A percentile compares a stretch with the other conserved stretches of the same genome.
phyloP scores from a whole-genome alignment of 2,797 vertebrate species.

The Acipenser ruthenus region DNA sequence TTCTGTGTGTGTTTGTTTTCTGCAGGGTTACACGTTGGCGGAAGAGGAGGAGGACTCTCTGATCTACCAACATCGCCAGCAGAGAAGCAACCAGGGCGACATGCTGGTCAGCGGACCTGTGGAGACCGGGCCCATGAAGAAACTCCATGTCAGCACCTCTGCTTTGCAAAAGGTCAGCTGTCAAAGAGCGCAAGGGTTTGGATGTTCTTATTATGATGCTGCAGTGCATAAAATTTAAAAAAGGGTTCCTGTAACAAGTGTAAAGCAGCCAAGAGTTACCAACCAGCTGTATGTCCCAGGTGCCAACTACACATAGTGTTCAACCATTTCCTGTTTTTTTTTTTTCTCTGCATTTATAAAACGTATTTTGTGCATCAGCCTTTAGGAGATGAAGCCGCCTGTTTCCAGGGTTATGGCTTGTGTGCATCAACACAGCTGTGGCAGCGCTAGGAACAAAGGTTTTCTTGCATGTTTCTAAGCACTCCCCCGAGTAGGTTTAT shows the following conservation, averaged over 20 bases:
- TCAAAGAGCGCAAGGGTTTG: too few relatives aligned
- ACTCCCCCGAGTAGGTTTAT: not conserved
- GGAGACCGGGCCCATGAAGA: conserved; percentile 95
- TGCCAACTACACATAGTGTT: not conserved
- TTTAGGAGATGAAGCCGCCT: not conserved
- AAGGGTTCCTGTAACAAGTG: too few relatives aligned
- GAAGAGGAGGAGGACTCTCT: conserved; percentile 94
- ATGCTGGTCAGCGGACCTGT: conserved; percentile 77
- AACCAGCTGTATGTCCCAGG: too few relatives aligned
- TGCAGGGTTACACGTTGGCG: conserved; percentile 89
- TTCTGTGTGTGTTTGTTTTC: conserved; percentile 11
- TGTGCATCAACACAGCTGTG: conserved; percentile 1
- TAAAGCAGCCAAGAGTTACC: too few relatives aligned
- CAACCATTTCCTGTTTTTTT: not conserved
- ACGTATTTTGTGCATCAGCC: too few relatives aligned
- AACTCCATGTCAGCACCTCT: conserved; percentile 94
- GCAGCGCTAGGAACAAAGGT: not conserved
- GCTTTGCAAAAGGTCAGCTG: conserved; percentile 85
- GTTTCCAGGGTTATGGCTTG: not conserved
- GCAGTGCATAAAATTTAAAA: too few relatives aligned
- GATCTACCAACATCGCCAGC: conserved; percentile 86
- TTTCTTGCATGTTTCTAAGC: not conserved
- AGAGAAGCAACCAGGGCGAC: conserved; percentile 79
- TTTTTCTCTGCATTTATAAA: not conserved
- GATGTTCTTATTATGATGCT: too few relatives aligned